A percentile compares a stretch with the other conserved stretches of the same genome.
Conservation (phyloP, 2,888 invertebrate species). For the Epiblema foenella region DNA sequence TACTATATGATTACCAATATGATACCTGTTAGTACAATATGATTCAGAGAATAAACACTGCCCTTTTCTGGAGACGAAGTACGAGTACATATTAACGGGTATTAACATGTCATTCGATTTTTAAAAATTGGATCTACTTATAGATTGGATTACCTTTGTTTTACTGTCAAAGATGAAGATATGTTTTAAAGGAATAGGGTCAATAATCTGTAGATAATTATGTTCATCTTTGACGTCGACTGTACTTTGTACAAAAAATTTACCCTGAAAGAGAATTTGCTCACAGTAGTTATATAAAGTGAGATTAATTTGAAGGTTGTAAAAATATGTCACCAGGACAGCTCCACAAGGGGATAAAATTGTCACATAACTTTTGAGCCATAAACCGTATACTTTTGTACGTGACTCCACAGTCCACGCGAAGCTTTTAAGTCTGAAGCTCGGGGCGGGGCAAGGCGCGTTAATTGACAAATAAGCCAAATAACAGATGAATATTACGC, state of each 20-base stretch:
- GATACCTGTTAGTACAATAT: too few species aligned
- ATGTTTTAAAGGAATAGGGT: too few species aligned
- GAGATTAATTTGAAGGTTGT: constrained; percentile 4
- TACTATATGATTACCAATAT: too few species aligned
- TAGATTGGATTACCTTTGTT: too few species aligned
- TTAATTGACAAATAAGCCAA: constrained; percentile 25
- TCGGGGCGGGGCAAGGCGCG: background rate
- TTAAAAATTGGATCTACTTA: too few species aligned
- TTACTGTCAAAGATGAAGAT: too few species aligned
- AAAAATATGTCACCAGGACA: constrained; percentile 25
- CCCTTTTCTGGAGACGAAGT: background rate
- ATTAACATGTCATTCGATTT: too few species aligned
- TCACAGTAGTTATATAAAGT: background rate
- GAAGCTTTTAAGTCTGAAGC: constrained; percentile 27
- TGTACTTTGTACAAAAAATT: background rate
- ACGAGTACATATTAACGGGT: too few species aligned
- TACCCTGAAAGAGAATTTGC: background rate
- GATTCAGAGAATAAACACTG: too few species aligned
- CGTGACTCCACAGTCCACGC: constrained; percentile 24
- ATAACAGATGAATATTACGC: background rate
- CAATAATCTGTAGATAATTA: too few species aligned
- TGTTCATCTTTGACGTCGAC: too few species aligned
- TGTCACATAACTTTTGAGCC: constrained; percentile 27
- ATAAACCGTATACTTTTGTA: constrained; percentile 31
- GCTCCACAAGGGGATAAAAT: constrained; percentile 14